These are phyloP conservation scores for Montipora capitata DNA, from an alignment of 92 coral and sea anemone species.

Conservation along the genomic window DNA sequence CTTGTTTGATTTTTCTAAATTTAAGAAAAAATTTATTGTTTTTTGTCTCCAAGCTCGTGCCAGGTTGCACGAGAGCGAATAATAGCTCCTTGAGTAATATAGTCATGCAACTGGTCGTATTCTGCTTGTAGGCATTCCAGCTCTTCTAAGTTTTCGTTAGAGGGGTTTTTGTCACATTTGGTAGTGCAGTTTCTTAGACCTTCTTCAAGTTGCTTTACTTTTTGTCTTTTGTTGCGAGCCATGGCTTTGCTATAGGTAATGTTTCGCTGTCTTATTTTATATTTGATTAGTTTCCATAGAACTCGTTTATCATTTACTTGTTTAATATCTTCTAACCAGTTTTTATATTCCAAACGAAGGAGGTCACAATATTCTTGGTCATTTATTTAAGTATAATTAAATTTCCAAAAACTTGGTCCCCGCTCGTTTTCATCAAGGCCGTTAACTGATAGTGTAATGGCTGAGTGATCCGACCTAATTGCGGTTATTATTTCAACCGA, in stretches of 20 bases:
- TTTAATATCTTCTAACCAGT: slow-evolving; percentile 34
- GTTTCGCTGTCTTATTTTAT: not conserved
- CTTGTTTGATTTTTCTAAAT: no score
- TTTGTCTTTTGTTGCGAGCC: slow-evolving; percentile 45
- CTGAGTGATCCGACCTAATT: no score
- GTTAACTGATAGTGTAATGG: not conserved
- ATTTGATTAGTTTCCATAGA: slow-evolving; percentile 40
- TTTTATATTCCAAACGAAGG: slow-evolving; percentile 21
- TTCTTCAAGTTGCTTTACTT: slow-evolving; percentile 43
- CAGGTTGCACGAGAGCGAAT: not conserved
- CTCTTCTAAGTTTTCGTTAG: not conserved
- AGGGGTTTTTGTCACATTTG: not conserved
- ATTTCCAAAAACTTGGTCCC: no score
- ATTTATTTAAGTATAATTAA: no score
- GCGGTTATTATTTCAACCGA: no score
- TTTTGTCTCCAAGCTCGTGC: not conserved
- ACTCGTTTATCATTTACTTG: no score
- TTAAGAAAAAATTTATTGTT: slow-evolving; percentile 11
- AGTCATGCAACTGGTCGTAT: not conserved
- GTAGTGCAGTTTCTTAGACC: slow-evolving; percentile 10
- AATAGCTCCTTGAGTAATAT: slow-evolving; percentile 23
- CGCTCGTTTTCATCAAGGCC: not conserved
- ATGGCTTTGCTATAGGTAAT: slow-evolving; percentile 36
- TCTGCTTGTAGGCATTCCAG: not conserved
- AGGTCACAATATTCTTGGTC: slow-evolving; percentile 16